Evolutionary conservation across 2,888 invertebrate species (phyloP).

Genomic region (Folsomia candida): DNA sequence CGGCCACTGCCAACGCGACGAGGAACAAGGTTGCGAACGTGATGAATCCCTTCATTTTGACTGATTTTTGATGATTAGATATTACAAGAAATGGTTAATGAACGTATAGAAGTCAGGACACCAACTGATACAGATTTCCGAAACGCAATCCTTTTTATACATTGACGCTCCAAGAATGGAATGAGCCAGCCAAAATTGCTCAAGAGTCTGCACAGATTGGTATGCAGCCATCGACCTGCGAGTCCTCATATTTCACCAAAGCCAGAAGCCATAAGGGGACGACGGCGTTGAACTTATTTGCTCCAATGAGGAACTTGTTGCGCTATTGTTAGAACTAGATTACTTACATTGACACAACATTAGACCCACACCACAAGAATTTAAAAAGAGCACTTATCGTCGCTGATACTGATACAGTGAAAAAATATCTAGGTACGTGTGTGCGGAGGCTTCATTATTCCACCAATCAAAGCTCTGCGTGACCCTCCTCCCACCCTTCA

Average conservation of each 20-base stretch:
- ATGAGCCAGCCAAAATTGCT: background rate
- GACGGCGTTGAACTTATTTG: background rate
- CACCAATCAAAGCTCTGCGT: too few species aligned
- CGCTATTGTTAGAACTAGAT: background rate
- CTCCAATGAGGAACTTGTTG: background rate
- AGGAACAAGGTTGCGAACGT: background rate
- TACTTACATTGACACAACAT: background rate
- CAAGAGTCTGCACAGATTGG: background rate
- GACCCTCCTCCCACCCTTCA: background rate
- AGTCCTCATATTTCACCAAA: background rate
- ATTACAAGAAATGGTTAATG: background rate
- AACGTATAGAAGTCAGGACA: background rate
- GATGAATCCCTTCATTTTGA: slow-evolving; percentile 13
- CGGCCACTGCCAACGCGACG: slow-evolving; percentile 3
- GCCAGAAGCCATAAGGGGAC: background rate
- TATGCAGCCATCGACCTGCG: background rate
- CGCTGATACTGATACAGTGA: too few species aligned
- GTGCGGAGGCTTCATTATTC: too few species aligned
- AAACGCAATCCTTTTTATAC: slow-evolving; percentile 6
- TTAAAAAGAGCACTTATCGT: too few species aligned
- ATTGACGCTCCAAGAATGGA: background rate
- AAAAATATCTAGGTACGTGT: background rate
- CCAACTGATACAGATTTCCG: background rate
- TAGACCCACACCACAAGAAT: too few species aligned
- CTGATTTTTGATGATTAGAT: background rate